Evolutionary conservation across 2,113 vertebrate genomes (phyloP), one percentile per base, ranked within the genome.

Genomic region (Crotalus tigris): DNA sequence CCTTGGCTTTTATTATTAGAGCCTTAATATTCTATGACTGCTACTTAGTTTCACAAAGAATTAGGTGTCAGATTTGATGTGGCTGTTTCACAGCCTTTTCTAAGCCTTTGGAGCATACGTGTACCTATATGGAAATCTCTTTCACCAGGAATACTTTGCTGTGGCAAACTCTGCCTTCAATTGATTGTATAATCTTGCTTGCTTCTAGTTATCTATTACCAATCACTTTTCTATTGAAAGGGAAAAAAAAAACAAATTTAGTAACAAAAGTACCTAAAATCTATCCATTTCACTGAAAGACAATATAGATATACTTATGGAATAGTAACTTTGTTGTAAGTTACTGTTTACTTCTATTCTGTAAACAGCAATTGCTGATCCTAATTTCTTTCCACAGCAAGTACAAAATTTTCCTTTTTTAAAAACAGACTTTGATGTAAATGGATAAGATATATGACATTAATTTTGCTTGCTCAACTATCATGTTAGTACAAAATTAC

Each of bases 401-500:
- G 64, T 94, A 81, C 57, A 44, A 95, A 93, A 96, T 97, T 97
- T 97, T 96, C 96, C 96, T 21, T 44, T 44, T 75, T 1, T 3
- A 81, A 81, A 69, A 69, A 69, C 64, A 17, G 96, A 96, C 94
- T 97, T 97, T 96, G 96, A 95, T 97, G 96, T 96, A 97, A 97
- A 97, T 97, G 96, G 94, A 96, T 95, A 96, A 93, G 94, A 96
- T 96, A 46, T 96, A 96, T 98, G 97, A 98, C 92, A 94, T 95
- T 96, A 96, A 97, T 97, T 98, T 98, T 97, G 97, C 96, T 97
- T 97, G 97, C 97, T 98, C 97, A 96, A 93, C 95, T 98, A 97
- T 98, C 97, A 97, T 97, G 97, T 98, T 97, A 97, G 92, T 94
- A 96, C 93, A 97, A 98, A 98, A 97, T 97, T 97, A 98, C 97